Evolutionary conservation across 1,140 invertebrate genomes (phyloP).

Genomic region (Drosophila sp.): DNA sequence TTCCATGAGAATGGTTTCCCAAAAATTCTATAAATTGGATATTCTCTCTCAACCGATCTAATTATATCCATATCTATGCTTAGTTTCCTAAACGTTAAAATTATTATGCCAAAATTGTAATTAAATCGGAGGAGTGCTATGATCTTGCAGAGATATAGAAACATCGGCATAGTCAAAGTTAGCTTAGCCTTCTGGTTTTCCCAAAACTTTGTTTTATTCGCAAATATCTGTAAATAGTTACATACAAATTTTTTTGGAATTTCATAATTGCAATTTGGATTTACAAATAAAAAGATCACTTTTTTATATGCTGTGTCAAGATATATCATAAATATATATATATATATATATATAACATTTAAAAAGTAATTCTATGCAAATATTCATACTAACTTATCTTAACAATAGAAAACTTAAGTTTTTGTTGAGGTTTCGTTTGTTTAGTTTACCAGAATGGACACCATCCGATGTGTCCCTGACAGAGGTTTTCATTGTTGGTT

Average conservation of each 20-base stretch:
- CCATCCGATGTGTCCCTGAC: slow-evolving; percentile 98
- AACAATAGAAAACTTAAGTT: slow-evolving; percentile 17
- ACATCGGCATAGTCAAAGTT: too few relatives aligned
- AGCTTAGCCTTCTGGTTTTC: slow-evolving; percentile 1
- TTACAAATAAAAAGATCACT: slow-evolving; percentile 64
- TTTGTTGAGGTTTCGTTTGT: not conserved
- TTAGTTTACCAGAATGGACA: slow-evolving; percentile 80
- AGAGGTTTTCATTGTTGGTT: slow-evolving; percentile 98
- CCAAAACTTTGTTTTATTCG: slow-evolving; percentile 12
- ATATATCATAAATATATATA: too few relatives aligned
- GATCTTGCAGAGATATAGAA: too few relatives aligned
- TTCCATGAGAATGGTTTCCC: slow-evolving; percentile 22
- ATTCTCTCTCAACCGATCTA: slow-evolving; percentile 7
- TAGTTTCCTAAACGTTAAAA: too few relatives aligned
- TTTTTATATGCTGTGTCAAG: not conserved
- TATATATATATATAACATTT: too few relatives aligned
- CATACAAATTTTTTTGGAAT: slow-evolving; percentile 57
- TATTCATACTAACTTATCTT: slow-evolving; percentile 35
- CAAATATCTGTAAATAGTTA: slow-evolving; percentile 4
- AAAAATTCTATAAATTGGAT: slow-evolving; percentile 36
- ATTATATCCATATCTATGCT: slow-evolving; percentile 11
- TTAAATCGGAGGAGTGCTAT: too few relatives aligned
- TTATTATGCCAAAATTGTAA: too few relatives aligned
- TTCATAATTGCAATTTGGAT: slow-evolving; percentile 60
- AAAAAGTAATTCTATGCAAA: slow-evolving; percentile 46